phyloP scores from a whole-genome alignment of 2,888 invertebrate genomes.

The Sisyra terminalis region DNA sequence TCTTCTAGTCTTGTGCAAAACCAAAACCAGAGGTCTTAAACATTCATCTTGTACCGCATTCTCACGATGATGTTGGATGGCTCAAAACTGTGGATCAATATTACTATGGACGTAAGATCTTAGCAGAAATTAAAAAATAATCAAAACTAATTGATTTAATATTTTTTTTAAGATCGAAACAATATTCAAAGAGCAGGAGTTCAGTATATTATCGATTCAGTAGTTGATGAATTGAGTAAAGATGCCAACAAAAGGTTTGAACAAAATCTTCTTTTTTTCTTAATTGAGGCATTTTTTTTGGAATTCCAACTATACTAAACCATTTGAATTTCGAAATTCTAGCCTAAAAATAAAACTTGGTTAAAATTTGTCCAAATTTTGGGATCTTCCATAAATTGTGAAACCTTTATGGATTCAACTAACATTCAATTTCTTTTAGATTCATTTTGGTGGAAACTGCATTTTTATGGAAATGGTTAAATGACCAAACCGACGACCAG shows the following conservation, averaged over 20 bases:
- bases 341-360: too few species aligned
- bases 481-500: slow-evolving; percentile 40
- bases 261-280: neutral
- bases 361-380: too few species aligned
- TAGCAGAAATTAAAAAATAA: neutral
- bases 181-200: slow-evolving; percentile 42
- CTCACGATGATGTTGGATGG: slow-evolving; percentile 86
- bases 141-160: neutral
- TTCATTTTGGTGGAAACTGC: slow-evolving; percentile 85
- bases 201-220: slow-evolving; percentile 58
- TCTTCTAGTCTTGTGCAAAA: neutral
- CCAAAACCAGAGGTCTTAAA: slow-evolving; percentile 28
- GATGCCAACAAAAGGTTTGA: slow-evolving; percentile 35
- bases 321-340: too few species aligned
- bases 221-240: slow-evolving; percentile 37
- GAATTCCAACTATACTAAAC: too few species aligned
- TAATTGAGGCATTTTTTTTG: neutral
- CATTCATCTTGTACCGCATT: slow-evolving; percentile 66
- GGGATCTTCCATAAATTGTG: too few species aligned
- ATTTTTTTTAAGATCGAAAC: slow-evolving; percentile 18
- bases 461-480: slow-evolving; percentile 79
- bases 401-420: too few species aligned
- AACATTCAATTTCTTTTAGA: slow-evolving; percentile 31
- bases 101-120: slow-evolving; percentile 41
- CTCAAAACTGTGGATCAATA: slow-evolving; percentile 80